phyloP scores from a whole-genome alignment of 2,888 invertebrate species.

The Nemoura dubitans region DNA sequence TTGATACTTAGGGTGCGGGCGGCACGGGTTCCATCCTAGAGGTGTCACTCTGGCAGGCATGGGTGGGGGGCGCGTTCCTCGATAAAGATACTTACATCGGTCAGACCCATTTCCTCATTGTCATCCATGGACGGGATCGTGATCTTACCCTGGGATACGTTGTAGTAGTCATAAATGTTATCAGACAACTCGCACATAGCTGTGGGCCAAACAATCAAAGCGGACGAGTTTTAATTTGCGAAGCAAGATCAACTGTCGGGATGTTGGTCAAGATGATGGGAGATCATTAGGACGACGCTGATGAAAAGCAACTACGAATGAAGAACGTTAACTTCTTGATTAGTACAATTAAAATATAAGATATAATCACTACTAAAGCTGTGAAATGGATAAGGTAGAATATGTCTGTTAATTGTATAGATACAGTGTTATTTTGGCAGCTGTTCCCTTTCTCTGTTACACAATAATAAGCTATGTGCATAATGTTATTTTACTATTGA shows the following conservation, averaged over 20 bases:
- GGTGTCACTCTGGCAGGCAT: constrained; percentile 30
- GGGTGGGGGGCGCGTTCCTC: neutral
- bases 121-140: constrained; percentile 96
- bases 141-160: constrained; percentile 96
- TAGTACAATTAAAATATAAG: neutral
- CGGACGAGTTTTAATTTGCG: constrained; percentile 50
- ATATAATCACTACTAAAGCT: neutral
- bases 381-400: neutral
- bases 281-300: neutral
- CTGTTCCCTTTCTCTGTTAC: neutral
- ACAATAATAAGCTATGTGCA: neutral
- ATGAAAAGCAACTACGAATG: neutral
- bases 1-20: neutral
- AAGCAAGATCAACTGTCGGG: constrained; percentile 21
- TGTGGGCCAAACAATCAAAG: constrained; percentile 63
- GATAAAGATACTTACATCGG: constrained; percentile 81
- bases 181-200: constrained; percentile 82
- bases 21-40: constrained; percentile 18
- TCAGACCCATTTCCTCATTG: constrained; percentile 87
- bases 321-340: neutral
- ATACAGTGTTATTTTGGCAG: neutral
- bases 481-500: neutral
- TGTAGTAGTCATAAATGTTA: constrained; percentile 92
- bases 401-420: neutral
- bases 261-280: neutral